Base-by-base conservation (phyloP, 2,797 vertebrate species). In the Crocidura indochinensis region DNA sequence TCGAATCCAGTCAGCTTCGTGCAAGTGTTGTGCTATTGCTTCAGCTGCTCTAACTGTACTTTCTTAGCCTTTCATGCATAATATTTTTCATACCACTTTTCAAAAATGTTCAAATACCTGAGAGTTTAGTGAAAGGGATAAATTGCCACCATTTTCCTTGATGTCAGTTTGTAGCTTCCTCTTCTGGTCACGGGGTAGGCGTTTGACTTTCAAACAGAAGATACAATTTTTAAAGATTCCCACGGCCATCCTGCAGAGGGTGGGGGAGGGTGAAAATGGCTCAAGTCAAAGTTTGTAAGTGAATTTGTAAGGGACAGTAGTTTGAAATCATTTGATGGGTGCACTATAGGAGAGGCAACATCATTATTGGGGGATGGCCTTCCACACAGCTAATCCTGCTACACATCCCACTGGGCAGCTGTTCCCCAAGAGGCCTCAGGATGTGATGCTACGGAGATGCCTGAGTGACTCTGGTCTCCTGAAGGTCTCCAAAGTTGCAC, bases 171-270 rank as follows among this genome's bases (percentile, higher is more conserved):
- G 98, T 87, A 99, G 81, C n/a, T 90, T 97, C 87, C 94, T 98
- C 97, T 98, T 99, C 94, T 98, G 97, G 91, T 97, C 97, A 83
- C 95, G 91, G 12, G 96, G 31, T 83, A 99, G 87, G 44, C 93
- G 71, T 92, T 98, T 99, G 78, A 98, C 92, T 95, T 98, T 98
- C 94, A 99, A 93, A 69, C 98, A 98, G 73, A 99, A 97, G 0
- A 87, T 93, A 93, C 96, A 98, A 92, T 98, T 96, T 86, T 96
- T 94, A 96, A 99, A 99, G 94, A 99, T 78, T 75, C 96, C 91
- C 97, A 98, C 96, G 49, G 76, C 85, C 47, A 86, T 98, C 92
- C 97, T 98, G 80, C 79, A 94, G 15, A 20, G 56, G 17, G 14
- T 6, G 15, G 56, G 15, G 56, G 15, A 56, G 38, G 5, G 38